Evolutionary conservation across 2,113 vertebrate genomes (phyloP), one percentile per base, ranked within the genome.

Genomic region (Alces alces): DNA sequence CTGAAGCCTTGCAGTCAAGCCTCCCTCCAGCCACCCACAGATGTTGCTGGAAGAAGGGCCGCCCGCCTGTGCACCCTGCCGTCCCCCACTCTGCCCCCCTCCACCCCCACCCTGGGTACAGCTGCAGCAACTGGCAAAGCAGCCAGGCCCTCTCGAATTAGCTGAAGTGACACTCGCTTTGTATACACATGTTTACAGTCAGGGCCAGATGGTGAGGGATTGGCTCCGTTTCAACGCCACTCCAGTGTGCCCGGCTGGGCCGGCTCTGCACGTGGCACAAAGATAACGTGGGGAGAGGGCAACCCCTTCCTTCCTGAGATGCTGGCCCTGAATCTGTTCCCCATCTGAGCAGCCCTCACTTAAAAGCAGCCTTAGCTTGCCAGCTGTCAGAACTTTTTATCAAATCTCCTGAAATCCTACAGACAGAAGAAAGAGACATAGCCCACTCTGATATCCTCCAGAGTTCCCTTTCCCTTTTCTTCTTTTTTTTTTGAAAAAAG

Each of bases 81-180:
- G 2, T 79, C 93, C 86, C 21, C 89, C 0, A 0, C 36, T 36
- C n/a, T 16, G 54, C 21, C 47, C 43, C 8, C 36, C 70, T 16
- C 1, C 17, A 5, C 78, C 50, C 50, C 39, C 21, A 7, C 43
- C 80, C 57, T 1, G 10, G 93, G 85, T 89, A 93, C 89, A 95
- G 95, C 95, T 86, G 90, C 83, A 43, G 91, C 58, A 43, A 7
- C 64, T 5, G 15, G 91, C 58, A 15, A 61, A 54, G 93, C 97
- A 93, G 91, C 92, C 43, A 0, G 83, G 60, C 30, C 66, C 60
- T 45, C 27, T 43, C 25, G 95, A 89, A 97, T 89, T 80, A 98
- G 97, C 98, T 95, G 96, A 79, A 98, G 98, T 98, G 99, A 98
- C 98, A 92, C 93, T 98, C 86, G 11, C 95, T 99, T 97, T 98